phyloP scores from a whole-genome alignment of 2,888 invertebrate genomes.

The Mythimna ferrago region DNA sequence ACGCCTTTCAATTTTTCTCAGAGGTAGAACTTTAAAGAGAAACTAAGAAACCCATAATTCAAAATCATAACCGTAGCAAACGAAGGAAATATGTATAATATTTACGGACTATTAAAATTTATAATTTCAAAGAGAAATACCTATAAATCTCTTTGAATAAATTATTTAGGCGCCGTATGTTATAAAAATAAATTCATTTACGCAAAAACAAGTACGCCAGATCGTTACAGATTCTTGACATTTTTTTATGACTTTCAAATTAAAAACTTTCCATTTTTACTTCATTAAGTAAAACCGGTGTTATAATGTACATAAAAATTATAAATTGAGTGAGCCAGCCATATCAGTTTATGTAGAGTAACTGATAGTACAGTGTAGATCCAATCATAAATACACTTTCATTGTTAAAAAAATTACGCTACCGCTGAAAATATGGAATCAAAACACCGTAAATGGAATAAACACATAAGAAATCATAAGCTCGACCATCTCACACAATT shows the following conservation, averaged over 20 bases:
- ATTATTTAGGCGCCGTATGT: slow-evolving; percentile 45
- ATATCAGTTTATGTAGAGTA: too few relatives aligned
- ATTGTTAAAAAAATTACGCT: too few relatives aligned
- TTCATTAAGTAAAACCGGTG: background rate
- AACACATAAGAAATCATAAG: too few relatives aligned
- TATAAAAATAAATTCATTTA: slow-evolving; percentile 44
- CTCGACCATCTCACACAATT: background rate
- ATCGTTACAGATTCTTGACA: slow-evolving; percentile 25
- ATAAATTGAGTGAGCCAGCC: background rate
- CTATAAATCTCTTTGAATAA: slow-evolving; percentile 50
- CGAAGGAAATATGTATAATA: slow-evolving; percentile 10
- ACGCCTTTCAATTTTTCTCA: slow-evolving; percentile 1
- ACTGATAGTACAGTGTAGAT: too few relatives aligned
- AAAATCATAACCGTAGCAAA: slow-evolving; percentile 18
- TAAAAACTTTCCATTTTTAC: slow-evolving; percentile 12
- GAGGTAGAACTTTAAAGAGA: background rate
- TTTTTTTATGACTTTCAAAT: slow-evolving; percentile 28
- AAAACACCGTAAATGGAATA: too few relatives aligned
- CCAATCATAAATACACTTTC: too few relatives aligned
- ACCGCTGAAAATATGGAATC: too few relatives aligned
- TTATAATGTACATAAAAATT: background rate
- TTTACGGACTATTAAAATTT: slow-evolving; percentile 39
- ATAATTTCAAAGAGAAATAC: slow-evolving; percentile 44
- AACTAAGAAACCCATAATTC: slow-evolving; percentile 26
- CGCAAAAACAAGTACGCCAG: slow-evolving; percentile 35